A percentile compares a stretch with the other conserved stretches of the same genome.
These are phyloP conservation scores for Eulacestoma nigropectus DNA, from an alignment of 2,113 vertebrate genomes.

Conservation along the genomic window DNA sequence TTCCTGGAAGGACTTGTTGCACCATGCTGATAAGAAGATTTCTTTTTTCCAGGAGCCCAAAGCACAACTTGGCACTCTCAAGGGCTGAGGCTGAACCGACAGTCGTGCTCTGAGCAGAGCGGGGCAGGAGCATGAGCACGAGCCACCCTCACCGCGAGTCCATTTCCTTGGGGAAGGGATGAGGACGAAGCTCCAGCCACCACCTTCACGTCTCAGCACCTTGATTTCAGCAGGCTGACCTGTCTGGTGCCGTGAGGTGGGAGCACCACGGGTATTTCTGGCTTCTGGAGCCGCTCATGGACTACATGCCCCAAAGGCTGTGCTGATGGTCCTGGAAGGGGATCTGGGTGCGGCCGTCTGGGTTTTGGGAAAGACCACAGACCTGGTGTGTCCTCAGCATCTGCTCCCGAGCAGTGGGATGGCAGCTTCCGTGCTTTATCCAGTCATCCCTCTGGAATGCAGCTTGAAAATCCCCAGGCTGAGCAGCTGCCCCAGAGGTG, in stretches of 20 bases:
- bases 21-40: background rate
- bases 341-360: accelerated
- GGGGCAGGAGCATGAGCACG: accelerated
- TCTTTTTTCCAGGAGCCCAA: background rate
- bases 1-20: background rate
- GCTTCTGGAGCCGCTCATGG: background rate
- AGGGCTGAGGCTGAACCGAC: background rate
- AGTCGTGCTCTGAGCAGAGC: accelerated
- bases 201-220: background rate
- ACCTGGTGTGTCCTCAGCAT: background rate
- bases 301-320: background rate
- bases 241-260: accelerated
- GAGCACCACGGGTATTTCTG: accelerated
- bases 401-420: background rate
- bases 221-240: background rate
- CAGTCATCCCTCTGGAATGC: background rate
- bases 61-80: background rate
- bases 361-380: background rate
- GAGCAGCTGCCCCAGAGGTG: background rate
- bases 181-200: background rate
- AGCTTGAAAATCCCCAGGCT: background rate
- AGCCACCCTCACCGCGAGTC: accelerated
- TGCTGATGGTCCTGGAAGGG: background rate
- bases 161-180: accelerated
- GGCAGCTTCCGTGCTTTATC: background rate